A percentile compares a stretch with the other conserved stretches of the same genome.
Conservation (phyloP, 2,888 invertebrate genomes). For the Clivina fossor region DNA sequence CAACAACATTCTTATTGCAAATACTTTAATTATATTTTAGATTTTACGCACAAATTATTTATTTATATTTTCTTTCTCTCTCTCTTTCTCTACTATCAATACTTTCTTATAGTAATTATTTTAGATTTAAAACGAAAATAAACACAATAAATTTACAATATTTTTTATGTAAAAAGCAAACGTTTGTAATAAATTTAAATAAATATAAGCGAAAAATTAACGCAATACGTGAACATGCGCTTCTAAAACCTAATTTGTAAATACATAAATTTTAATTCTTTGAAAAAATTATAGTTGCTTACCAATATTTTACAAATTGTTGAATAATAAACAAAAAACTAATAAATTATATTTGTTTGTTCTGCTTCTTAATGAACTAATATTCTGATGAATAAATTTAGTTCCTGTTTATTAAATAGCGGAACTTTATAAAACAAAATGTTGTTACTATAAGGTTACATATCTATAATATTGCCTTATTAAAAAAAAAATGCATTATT, state of each 20-base stretch:
- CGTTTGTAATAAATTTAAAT: too few species aligned
- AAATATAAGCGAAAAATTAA: too few species aligned
- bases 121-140: too few species aligned
- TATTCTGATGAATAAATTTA: not conserved
- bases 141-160: too few species aligned
- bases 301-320: slow-evolving; percentile 32
- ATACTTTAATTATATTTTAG: too few species aligned
- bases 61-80: too few species aligned
- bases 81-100: too few species aligned
- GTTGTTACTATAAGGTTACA: slow-evolving; percentile 31
- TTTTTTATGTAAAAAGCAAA: too few species aligned
- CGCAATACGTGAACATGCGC: not conserved
- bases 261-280: not conserved
- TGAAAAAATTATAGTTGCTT: slow-evolving; percentile 22
- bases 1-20: too few species aligned
- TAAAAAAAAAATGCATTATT: slow-evolving; percentile 27
- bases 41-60: too few species aligned
- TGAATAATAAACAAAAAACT: slow-evolving; percentile 9
- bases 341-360: slow-evolving; percentile 8
- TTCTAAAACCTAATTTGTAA: slow-evolving; percentile 15
- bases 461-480: slow-evolving; percentile 34
- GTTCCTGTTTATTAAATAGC: slow-evolving; percentile 1
- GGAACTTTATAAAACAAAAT: slow-evolving; percentile 11
- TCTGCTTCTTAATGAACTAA: slow-evolving; percentile 22
- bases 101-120: too few species aligned